Base-by-base conservation (phyloP, 2,797 vertebrate species). In the Cottoperca gobio region DNA sequence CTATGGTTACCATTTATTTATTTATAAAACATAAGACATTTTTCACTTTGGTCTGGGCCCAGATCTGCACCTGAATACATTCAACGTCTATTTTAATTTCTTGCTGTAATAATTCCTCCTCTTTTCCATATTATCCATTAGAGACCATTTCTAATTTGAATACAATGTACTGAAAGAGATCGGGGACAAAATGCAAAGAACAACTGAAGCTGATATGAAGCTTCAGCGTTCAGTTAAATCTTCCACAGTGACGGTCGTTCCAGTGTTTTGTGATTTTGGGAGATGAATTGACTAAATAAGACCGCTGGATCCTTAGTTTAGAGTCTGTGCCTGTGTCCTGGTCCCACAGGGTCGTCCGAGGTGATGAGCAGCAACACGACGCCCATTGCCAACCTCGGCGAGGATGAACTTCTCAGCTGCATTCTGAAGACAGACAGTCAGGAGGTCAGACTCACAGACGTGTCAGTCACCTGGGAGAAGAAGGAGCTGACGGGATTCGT, bases 381-480 rank as follows among this genome's bases (percentile, higher is more conserved):
- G 31, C 90, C 89, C 19, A 45, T 94, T 0, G 94, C 78, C 23
- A 94, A 93, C 79, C 55, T 95, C 0, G 78, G 82, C 0, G 2
- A 82, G 9, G 88, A 93, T 24, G 12, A 75, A 8, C 39, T 94
- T 1, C 90, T 96, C 62, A 93, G 91, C 85, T 96, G 94, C 76
- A 70, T 82, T 70, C 21, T 87, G 5, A 11, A 37, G 19, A 9
- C 50, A 17, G 1, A 52, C 6, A 28, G 2, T 2, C n/a, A n/a
- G 4, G 5, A 10, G 0, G 4, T 31, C 16, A 7, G 2, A 1
- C 8, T 85, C 28, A 62, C 16, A 4, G 78, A 86, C 3, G 86
- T 95, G 21, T 83, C 78, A 0, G 93, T 97, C 73, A 94, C 76
- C 28, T 98, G 97, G 97, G 66, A 74, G 75, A 97, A 95, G 90